Conservation (phyloP, 2,113 vertebrate genomes). For the Ailuropoda melanoleuca region DNA sequence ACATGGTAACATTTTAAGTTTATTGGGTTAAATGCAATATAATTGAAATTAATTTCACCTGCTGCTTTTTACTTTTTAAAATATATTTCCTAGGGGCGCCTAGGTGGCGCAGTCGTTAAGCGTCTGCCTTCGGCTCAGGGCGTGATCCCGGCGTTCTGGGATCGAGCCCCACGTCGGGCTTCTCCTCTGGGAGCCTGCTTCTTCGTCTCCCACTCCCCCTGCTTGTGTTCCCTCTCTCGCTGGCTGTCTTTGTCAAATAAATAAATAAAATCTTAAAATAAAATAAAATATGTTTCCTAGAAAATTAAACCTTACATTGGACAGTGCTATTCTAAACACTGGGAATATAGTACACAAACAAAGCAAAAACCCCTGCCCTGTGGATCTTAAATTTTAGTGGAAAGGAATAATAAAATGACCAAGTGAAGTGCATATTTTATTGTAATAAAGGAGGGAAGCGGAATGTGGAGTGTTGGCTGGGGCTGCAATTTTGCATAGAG, state of each 20-base stretch:
- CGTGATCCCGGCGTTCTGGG: no score
- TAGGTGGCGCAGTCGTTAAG: no score
- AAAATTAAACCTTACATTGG: not conserved
- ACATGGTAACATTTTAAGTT: not conserved
- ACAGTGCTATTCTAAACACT: not conserved
- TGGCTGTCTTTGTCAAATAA: no score
- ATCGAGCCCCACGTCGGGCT: no score
- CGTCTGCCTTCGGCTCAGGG: no score
- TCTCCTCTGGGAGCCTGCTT: no score
- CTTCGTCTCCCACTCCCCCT: no score
- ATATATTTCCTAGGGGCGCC: not conserved
- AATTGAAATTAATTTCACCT: conserved; percentile 40
- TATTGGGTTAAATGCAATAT: not conserved
- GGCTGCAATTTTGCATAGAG: not conserved
- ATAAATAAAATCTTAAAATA: no score
- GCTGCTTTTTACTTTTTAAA: not conserved
- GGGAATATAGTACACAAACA: not conserved
- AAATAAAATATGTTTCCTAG: not conserved
- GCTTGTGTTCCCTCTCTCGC: no score
- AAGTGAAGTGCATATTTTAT: not conserved
- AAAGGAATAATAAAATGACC: not conserved
- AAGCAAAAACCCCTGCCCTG: not conserved
- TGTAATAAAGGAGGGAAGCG: not conserved
- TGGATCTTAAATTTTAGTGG: not conserved
- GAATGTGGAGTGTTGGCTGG: not conserved